Base-by-base conservation (phyloP, 37 sponge, comb jelly and placozoan species). In the Hexactinellida sp. region DNA sequence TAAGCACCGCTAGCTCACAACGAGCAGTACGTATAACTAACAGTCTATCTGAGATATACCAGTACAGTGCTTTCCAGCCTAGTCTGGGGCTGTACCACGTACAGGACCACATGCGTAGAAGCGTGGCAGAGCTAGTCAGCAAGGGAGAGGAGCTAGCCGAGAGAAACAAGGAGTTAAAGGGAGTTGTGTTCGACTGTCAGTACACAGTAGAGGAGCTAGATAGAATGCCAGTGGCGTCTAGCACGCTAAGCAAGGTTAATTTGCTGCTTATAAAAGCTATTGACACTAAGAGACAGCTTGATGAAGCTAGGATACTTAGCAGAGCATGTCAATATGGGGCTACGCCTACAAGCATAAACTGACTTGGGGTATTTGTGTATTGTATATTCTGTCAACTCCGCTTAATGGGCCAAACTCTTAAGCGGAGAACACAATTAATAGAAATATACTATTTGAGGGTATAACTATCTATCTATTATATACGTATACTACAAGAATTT, bases 51-150 rank as follows among this genome's bases (percentile, higher is more conserved):
- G 76, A 63, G 76, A 63, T 63, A 3, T 63, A 63, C 34, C 76
- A 63, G 76, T 63, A 63, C 76, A 63, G 76, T n/a, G 76, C 76
- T 3, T 63, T 25, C 34, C 76, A 63, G 76, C 76, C 76, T 23
- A 63, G 76, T n/a, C 30, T 63, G 34, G 76, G 76, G 34, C 76
- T 63, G 34, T 63, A 63, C 34, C 76, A 63, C 13, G 76, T 63
- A 7, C 28, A 63, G 76, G 76, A 63, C 34, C 76, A 63, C 34
- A 63, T 63, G 76, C 3, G 76, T 3, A 63, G 76, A 23, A 63
- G 76, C 34, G 13, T 63, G 76, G 25, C 30, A 7, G 76, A 63
- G 30, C 34, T 63, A 23, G 76, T 63, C 19, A n/a, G 28, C 5
- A 63, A 23, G 13, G 30, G 28, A 7, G 76, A 63, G 76, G 76